These are phyloP conservation scores for Pangasianodon gigas DNA, from an alignment of 2,113 vertebrate genomes.

Conservation along the genomic window DNA sequence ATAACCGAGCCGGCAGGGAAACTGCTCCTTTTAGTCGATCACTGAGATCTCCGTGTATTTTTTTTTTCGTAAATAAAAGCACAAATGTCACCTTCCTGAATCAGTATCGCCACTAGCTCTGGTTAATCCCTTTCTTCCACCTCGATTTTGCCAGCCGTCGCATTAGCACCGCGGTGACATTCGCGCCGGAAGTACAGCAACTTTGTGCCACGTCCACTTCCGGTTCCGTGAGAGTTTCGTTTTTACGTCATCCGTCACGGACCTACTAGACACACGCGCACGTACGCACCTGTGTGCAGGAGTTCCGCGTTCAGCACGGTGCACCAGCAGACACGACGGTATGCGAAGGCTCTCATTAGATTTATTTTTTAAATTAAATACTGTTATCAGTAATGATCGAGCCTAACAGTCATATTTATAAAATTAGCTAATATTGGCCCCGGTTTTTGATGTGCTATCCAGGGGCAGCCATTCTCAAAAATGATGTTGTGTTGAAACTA, in stretches of 20 bases:
- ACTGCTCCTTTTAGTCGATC: slow-evolving; percentile 47
- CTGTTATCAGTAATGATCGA: background rate
- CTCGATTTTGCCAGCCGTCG: slow-evolving; percentile 47
- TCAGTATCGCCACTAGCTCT: slow-evolving; percentile 51
- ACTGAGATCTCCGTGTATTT: slow-evolving; percentile 42
- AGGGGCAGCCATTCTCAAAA: background rate
- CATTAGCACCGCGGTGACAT: slow-evolving; percentile 64
- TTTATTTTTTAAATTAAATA: background rate
- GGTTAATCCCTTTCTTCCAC: slow-evolving; percentile 69
- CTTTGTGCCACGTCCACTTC: slow-evolving; percentile 79
- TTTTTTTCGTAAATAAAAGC: slow-evolving; percentile 28
- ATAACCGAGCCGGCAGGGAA: slow-evolving; percentile 43
- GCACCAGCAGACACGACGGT: background rate
- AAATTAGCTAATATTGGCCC: background rate
- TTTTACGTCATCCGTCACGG: slow-evolving; percentile 6
- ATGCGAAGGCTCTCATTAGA: background rate
- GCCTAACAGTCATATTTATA: background rate
- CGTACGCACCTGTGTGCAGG: background rate
- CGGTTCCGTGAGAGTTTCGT: slow-evolving; percentile 52
- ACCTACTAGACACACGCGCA: no score
- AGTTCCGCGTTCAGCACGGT: background rate
- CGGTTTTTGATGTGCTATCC: background rate
- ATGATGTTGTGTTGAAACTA: background rate
- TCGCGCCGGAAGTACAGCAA: slow-evolving; percentile 73
- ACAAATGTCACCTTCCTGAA: slow-evolving; percentile 60